These are phyloP conservation scores for Papilio polytes DNA, from an alignment of 1,140 invertebrate species.

Conservation along the genomic window DNA sequence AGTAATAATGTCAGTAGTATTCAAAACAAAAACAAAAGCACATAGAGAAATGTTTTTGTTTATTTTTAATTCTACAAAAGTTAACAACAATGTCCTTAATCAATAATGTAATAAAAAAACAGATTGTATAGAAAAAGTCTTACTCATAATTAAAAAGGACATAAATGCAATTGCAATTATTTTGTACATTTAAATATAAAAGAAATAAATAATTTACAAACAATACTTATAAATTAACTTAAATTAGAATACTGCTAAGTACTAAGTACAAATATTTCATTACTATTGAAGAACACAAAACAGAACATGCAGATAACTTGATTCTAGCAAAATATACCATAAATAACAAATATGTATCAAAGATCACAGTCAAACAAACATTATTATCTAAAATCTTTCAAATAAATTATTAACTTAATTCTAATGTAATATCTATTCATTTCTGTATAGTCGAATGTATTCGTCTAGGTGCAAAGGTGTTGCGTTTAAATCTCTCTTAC, in stretches of 20 bases:
- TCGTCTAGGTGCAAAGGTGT: slow-evolving; percentile 47
- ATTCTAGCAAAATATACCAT: neutral
- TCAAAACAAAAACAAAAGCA: no score
- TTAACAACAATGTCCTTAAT: no score
- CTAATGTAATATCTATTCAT: slow-evolving; percentile 38
- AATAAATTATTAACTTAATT: slow-evolving; percentile 40
- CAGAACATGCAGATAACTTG: neutral
- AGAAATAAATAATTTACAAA: neutral
- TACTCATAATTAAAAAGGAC: no score
- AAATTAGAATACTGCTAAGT: neutral
- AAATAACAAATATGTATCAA: slow-evolving; percentile 27
- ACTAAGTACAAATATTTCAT: neutral
- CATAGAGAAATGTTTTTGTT: no score
- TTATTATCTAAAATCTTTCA: slow-evolving; percentile 29
- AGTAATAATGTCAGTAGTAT: no score
- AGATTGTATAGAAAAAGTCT: no score
- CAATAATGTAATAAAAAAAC: no score
- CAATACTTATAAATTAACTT: neutral
- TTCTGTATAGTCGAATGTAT: slow-evolving; percentile 25
- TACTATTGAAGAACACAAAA: neutral
- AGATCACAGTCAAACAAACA: slow-evolving; percentile 37
- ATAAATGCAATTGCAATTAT: no score
- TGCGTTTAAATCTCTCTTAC: slow-evolving; percentile 66
- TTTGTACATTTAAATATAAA: neutral
- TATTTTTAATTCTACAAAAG: no score